Percentiles rank a stretch among this genome's conserved stretches.
These are phyloP conservation scores for Sisor rabdophorus DNA, from an alignment of 2,113 vertebrate genomes.

Conservation along the genomic window DNA sequence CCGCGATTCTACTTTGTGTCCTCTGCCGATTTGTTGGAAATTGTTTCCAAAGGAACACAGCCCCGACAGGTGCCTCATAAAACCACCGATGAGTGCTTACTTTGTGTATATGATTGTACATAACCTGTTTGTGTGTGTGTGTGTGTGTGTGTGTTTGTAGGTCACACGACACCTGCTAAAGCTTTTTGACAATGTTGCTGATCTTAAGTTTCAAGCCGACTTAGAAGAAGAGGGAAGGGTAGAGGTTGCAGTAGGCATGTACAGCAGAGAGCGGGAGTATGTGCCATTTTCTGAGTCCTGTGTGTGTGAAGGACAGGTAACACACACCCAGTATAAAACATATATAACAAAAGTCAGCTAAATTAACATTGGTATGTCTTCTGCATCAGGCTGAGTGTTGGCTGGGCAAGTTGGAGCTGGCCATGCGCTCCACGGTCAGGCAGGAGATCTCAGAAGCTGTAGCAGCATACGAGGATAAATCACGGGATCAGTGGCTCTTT, in stretches of 20 bases:
- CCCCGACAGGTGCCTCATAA: constrained; percentile 64
- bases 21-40: constrained; percentile 70
- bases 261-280: constrained; percentile 71
- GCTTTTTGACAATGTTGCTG: constrained; percentile 71
- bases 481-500: constrained; percentile 73
- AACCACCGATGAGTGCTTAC: background rate
- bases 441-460: constrained; percentile 70
- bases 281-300: constrained; percentile 63
- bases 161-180: constrained; percentile 74
- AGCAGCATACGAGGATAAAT: constrained; percentile 67
- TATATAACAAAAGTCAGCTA: background rate
- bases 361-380: background rate
- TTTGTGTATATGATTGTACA: background rate
- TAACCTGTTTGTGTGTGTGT: constrained; percentile 26
- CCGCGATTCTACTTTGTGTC: constrained; percentile 72
- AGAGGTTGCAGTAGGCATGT: constrained; percentile 65
- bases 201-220: constrained; percentile 68
- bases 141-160: constrained; percentile 51
- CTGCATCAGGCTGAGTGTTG: constrained; percentile 62
- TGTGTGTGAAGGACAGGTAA: constrained; percentile 68
- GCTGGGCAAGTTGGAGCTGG: constrained; percentile 64
- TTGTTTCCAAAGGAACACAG: constrained; percentile 70
- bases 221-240: constrained; percentile 47
- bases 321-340: background rate
- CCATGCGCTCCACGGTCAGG: constrained; percentile 61